Evolutionary conservation across 2,888 invertebrate genomes (phyloP).

Genomic region (Phengaris arion): DNA sequence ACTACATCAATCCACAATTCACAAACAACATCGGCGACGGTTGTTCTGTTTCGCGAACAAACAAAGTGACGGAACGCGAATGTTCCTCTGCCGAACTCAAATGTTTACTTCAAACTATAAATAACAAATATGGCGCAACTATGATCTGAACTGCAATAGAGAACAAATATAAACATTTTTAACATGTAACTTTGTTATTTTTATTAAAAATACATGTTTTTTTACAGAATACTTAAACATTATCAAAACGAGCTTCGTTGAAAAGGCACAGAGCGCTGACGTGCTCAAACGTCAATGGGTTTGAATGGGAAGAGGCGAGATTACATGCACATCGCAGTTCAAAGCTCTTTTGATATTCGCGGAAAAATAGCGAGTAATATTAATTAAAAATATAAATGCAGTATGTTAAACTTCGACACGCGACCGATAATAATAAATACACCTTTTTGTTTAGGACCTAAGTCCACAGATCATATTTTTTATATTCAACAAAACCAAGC

Average conservation of each 20-base stretch:
- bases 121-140: no score
- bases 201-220: not conserved
- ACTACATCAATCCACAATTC: conserved; percentile 5
- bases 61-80: no score
- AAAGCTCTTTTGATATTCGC: conserved; percentile 5
- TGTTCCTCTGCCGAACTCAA: no score
- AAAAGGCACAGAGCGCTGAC: not conserved
- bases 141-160: no score
- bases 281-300: not conserved
- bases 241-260: not conserved
- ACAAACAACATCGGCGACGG: not conserved
- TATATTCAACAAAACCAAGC: no score
- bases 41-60: not conserved
- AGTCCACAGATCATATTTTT: no score
- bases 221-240: not conserved
- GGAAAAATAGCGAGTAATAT: not conserved
- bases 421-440: no score
- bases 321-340: conserved; percentile 15
- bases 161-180: no score
- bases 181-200: no score
- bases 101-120: no score
- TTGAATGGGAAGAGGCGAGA: not conserved
- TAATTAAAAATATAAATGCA: not conserved
- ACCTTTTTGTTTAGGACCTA: no score
- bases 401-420: no score